Evolutionary conservation across 2,888 invertebrate genomes (phyloP).

Genomic region (Cyaniris semiargus): DNA sequence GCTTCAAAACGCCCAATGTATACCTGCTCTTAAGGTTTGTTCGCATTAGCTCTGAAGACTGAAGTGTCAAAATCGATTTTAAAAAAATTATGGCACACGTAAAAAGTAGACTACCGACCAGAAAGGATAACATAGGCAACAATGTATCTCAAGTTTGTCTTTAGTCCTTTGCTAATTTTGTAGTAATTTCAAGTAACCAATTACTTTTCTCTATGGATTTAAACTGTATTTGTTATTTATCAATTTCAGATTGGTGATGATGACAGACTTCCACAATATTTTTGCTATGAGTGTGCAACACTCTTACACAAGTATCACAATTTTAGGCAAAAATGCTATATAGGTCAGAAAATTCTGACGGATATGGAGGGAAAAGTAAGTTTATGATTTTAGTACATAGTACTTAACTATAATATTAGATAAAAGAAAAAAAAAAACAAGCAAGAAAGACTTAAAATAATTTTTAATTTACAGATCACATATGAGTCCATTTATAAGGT

Average conservation of each 20-base stretch:
- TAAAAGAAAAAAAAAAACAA: too few species aligned
- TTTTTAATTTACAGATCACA: constrained; percentile 47
- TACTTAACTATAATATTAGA: neutral
- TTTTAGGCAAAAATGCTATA: constrained; percentile 63
- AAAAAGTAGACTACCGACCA: too few species aligned
- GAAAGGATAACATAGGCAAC: too few species aligned
- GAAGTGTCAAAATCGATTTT: too few species aligned
- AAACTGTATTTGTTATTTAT: neutral
- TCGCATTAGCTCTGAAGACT: too few species aligned
- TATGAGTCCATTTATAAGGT: constrained; percentile 59
- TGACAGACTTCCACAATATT: constrained; percentile 59
- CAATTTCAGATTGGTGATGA: constrained; percentile 52
- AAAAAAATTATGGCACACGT: too few species aligned
- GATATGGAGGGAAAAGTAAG: constrained; percentile 60
- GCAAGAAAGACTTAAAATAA: neutral
- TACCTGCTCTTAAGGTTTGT: too few species aligned
- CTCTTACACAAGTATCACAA: constrained; percentile 62
- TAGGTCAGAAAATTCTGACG: constrained; percentile 54
- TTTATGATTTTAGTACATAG: constrained; percentile 31
- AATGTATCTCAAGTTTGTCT: too few species aligned
- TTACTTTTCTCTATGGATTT: neutral
- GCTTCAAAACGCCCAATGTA: too few species aligned
- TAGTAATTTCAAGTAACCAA: too few species aligned
- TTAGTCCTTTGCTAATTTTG: too few species aligned
- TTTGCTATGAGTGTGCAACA: constrained; percentile 65